A percentile compares a stretch with the other conserved stretches of the same genome.
phyloP scores from a whole-genome alignment of 2,888 invertebrate genomes.

The Trachelus stipa region DNA sequence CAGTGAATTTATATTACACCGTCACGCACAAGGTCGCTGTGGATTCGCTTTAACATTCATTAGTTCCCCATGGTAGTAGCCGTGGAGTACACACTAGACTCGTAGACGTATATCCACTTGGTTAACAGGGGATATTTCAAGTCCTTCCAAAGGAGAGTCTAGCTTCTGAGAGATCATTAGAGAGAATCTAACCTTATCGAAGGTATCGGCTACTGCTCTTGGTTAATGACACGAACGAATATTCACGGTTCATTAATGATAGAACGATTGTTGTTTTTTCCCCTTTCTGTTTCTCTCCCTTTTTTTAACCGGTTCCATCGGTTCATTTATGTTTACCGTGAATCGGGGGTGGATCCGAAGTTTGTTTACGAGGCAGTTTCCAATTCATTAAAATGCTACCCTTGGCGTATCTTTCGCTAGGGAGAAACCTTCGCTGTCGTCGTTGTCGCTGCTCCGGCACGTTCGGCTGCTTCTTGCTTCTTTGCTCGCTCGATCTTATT shows the following conservation, averaged over 20 bases:
- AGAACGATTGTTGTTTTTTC: neutral
- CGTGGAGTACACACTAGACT: neutral
- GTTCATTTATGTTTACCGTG: neutral
- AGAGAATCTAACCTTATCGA: neutral
- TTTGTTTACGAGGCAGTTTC: neutral
- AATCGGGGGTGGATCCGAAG: neutral
- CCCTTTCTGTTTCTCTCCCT: neutral
- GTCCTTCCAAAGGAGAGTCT: neutral
- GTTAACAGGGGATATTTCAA: neutral
- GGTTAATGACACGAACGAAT: neutral
- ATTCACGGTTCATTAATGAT: neutral
- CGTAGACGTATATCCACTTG: neutral
- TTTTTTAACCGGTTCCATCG: neutral
- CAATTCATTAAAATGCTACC: neutral
- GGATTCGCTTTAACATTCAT: neutral
- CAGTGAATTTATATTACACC: neutral
- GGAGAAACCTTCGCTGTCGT: neutral
- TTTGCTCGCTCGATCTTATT: neutral
- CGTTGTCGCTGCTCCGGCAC: neutral
- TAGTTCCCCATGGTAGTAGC: neutral
- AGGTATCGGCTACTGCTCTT: neutral
- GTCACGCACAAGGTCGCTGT: neutral
- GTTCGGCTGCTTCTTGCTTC: neutral
- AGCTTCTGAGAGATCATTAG: neutral
- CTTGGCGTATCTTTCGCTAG: neutral